A percentile compares a stretch with the other conserved stretches of the same genome.
Conservation (phyloP, 2,797 vertebrate genomes). For the Pantherophis vulpinus region DNA sequence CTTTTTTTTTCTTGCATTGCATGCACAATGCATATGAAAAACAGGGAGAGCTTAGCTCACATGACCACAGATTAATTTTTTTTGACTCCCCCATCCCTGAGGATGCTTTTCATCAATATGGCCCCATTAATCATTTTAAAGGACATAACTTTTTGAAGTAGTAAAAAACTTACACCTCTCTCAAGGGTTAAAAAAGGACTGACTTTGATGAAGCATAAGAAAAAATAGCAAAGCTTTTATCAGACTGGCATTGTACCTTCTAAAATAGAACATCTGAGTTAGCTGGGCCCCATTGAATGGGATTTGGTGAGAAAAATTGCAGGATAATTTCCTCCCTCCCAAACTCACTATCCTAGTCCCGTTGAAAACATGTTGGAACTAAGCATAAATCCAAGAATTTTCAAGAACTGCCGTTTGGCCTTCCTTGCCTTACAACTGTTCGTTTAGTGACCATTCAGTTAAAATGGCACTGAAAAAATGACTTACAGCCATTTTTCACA, state of each 20-base stretch:
- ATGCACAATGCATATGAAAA: neutral
- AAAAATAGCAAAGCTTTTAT: neutral
- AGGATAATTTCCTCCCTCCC: neutral
- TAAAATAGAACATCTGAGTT: neutral
- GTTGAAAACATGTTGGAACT: neutral
- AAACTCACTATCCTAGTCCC: neutral
- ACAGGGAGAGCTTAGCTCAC: neutral
- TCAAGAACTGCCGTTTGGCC: neutral
- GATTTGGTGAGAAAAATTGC: neutral
- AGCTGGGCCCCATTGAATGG: neutral
- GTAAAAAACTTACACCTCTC: neutral
- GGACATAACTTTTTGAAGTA: neutral
- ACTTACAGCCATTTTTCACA: neutral
- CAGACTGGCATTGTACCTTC: neutral
- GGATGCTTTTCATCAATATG: neutral
- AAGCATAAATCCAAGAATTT: neutral
- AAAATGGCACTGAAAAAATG: neutral
- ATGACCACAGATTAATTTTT: neutral
- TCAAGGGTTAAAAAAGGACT: neutral
- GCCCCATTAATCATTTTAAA: neutral
- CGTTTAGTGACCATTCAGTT: neutral
- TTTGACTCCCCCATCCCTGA: neutral
- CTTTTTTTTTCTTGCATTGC: neutral
- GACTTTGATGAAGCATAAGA: neutral
- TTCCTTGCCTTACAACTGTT: neutral